A percentile compares a stretch with the other conserved stretches of the same genome.
Evolutionary conservation across 2,888 invertebrate species (phyloP).

Genomic region (Nomada ruficornis): DNA sequence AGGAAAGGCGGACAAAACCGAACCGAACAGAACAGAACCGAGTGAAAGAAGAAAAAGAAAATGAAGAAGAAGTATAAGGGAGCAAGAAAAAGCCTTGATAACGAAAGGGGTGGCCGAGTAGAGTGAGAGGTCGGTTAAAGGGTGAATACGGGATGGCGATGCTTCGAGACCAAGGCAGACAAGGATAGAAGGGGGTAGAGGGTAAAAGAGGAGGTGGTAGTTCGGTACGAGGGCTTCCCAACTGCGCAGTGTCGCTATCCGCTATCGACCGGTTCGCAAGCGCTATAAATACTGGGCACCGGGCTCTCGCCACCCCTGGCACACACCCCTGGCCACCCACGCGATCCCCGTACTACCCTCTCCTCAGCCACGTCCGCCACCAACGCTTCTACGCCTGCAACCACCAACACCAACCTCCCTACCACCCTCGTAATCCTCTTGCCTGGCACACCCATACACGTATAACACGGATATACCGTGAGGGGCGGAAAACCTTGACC

Average conservation of each 20-base stretch:
- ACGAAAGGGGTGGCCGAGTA: slow-evolving; percentile 50
- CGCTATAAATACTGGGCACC: slow-evolving; percentile 83
- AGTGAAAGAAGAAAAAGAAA: background rate
- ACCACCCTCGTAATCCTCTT: slow-evolving; percentile 45
- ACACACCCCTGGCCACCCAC: slow-evolving; percentile 69
- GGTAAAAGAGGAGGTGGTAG: slow-evolving; percentile 36
- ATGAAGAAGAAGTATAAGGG: background rate
- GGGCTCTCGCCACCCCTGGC: slow-evolving; percentile 77
- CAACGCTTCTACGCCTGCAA: slow-evolving; percentile 44
- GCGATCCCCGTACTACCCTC: slow-evolving; percentile 32
- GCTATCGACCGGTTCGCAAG: slow-evolving; percentile 81
- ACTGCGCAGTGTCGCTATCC: slow-evolving; percentile 82
- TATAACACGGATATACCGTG: slow-evolving; percentile 22
- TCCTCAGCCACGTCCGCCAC: slow-evolving; percentile 30
- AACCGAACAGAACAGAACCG: background rate
- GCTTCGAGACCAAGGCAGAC: slow-evolving; percentile 32
- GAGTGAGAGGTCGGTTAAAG: slow-evolving; percentile 51
- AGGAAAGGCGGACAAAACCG: background rate
- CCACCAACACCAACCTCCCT: background rate
- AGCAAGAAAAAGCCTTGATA: slow-evolving; percentile 35
- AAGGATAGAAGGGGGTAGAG: slow-evolving; percentile 1
- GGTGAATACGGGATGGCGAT: slow-evolving; percentile 28
- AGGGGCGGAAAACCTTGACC: slow-evolving; percentile 81
- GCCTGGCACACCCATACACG: background rate
- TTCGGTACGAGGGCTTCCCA: slow-evolving; percentile 72